Conservation (phyloP, 2,888 invertebrate species). For the Scaptomyza flava region DNA sequence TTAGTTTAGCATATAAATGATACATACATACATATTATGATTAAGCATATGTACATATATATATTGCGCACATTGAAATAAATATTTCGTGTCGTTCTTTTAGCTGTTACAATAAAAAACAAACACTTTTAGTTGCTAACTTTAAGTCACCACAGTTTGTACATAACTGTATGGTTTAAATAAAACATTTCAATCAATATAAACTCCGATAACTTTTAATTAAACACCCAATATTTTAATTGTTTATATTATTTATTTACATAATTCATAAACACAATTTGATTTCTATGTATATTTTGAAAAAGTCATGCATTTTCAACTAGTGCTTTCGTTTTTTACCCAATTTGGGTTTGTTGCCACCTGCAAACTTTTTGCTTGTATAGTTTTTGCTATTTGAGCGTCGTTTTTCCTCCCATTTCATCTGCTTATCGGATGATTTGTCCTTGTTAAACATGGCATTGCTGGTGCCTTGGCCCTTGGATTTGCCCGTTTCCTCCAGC, state of each 20-base stretch:
- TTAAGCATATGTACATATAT: conserved; percentile 14
- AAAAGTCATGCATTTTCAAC: not conserved
- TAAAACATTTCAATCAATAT: conserved; percentile 45
- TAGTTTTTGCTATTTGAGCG: conserved; percentile 79
- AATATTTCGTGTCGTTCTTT: conserved; percentile 36
- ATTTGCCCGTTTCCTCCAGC: conserved; percentile 92
- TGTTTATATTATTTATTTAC: conserved; percentile 40
- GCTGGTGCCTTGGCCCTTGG: conserved; percentile 88
- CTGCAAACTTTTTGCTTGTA: conserved; percentile 64
- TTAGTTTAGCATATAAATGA: conserved; percentile 19
- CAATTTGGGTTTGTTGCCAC: conserved; percentile 35
- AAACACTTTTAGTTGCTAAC: conserved; percentile 43
- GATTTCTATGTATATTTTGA: not conserved
- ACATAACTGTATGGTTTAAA: conserved; percentile 49
- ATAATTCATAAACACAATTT: conserved; percentile 24
- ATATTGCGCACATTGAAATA: conserved; percentile 4
- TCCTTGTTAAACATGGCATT: conserved; percentile 90
- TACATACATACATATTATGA: conserved; percentile 6
- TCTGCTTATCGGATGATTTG: conserved; percentile 91
- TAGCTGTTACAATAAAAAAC: conserved; percentile 23
- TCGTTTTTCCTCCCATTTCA: conserved; percentile 92
- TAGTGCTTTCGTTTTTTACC: conserved; percentile 70
- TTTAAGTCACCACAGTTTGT: conserved; percentile 72
- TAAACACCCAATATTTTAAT: not conserved
- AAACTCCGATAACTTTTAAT: not conserved